These are phyloP conservation scores for Portevinia maculata DNA, from an alignment of 2,888 invertebrate genomes.

Conservation along the genomic window DNA sequence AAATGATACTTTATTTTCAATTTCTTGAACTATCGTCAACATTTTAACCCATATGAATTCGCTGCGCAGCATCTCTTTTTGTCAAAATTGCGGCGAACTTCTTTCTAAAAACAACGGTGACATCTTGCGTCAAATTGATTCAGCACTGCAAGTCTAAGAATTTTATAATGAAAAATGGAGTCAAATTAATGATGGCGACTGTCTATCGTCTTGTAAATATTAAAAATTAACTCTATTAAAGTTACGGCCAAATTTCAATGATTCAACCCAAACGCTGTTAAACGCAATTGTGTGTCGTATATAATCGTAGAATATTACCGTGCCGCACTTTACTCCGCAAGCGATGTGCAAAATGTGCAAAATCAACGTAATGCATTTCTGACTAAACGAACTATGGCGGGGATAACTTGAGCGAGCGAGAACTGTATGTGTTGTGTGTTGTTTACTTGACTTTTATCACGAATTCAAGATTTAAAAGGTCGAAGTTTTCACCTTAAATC, in stretches of 20 bases:
- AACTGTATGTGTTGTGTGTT: conserved; percentile 74
- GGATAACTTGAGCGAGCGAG: conserved; percentile 76
- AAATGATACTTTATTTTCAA: background rate
- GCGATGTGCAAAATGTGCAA: conserved; percentile 71
- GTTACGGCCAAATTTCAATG: conserved; percentile 68
- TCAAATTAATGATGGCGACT: conserved; percentile 81
- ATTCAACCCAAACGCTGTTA: conserved; percentile 66
- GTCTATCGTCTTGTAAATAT: conserved; percentile 80
- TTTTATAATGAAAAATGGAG: conserved; percentile 79
- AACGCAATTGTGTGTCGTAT: conserved; percentile 59
- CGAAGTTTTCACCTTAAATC: conserved; percentile 64
- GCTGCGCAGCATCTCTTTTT: conserved; percentile 75
- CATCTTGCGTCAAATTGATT: conserved; percentile 71
- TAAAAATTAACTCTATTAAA: conserved; percentile 77
- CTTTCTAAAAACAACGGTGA: conserved; percentile 43
- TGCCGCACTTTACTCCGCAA: conserved; percentile 49
- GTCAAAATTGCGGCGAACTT: conserved; percentile 57
- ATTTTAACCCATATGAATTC: conserved; percentile 27
- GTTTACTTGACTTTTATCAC: conserved; percentile 75
- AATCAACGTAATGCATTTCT: conserved; percentile 74
- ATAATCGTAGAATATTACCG: conserved; percentile 51
- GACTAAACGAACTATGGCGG: conserved; percentile 76
- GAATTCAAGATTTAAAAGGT: conserved; percentile 61
- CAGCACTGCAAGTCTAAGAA: conserved; percentile 63
- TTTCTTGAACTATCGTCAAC: background rate